Evolutionary conservation across 2,888 invertebrate genomes (phyloP).

Genomic region (Chorisops tibialis): DNA sequence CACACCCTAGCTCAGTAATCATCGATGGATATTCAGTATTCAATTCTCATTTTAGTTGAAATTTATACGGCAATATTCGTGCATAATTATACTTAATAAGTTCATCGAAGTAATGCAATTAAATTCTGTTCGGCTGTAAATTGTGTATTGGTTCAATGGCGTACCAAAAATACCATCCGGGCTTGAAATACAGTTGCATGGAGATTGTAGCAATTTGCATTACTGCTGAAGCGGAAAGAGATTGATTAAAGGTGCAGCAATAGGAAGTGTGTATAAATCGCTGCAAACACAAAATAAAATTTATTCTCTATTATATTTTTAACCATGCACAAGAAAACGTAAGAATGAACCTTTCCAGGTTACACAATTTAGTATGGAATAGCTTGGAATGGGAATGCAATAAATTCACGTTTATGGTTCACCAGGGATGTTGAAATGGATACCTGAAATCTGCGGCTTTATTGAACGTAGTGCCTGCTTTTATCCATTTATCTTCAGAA

Average conservation of each 20-base stretch:
- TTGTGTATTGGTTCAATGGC: too few relatives aligned
- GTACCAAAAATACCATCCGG: background rate
- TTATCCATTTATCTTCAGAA: background rate
- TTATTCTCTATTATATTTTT: background rate
- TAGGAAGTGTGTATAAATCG: background rate
- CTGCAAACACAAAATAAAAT: constrained; percentile 2
- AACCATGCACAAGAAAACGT: background rate
- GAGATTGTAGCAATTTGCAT: background rate
- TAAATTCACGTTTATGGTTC: constrained; percentile 4
- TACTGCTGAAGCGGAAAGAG: background rate
- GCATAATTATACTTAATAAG: background rate
- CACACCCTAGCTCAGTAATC: too few relatives aligned
- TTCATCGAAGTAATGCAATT: background rate
- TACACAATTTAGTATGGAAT: background rate
- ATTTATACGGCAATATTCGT: too few relatives aligned
- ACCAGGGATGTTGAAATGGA: background rate
- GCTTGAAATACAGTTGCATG: background rate
- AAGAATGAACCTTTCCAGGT: too few relatives aligned
- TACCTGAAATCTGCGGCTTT: background rate
- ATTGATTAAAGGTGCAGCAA: background rate
- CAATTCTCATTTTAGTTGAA: too few relatives aligned
- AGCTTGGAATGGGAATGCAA: background rate
- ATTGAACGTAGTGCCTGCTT: background rate
- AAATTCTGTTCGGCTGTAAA: background rate
- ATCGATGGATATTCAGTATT: too few relatives aligned